Percentiles rank a stretch among this genome's conserved stretches.
Evolutionary conservation across 2,888 invertebrate species (phyloP).

Genomic region (Heliconius aoede): DNA sequence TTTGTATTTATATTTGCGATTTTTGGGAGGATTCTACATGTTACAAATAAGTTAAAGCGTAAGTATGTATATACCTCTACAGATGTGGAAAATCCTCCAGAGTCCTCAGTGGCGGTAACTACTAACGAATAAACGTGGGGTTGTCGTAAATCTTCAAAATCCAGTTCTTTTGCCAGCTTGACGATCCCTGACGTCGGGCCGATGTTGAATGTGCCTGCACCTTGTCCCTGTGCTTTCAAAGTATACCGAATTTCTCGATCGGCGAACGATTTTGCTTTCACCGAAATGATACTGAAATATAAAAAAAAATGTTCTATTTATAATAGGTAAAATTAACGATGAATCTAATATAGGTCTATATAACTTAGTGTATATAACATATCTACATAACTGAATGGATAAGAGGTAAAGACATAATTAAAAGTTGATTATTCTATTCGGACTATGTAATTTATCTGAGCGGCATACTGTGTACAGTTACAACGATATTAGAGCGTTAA

Average conservation of each 20-base stretch:
- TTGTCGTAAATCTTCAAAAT: constrained; percentile 97
- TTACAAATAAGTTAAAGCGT: too few relatives aligned
- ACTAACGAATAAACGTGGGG: constrained; percentile 96
- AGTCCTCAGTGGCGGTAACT: constrained; percentile 97
- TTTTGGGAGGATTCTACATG: too few relatives aligned
- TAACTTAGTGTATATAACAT: too few relatives aligned
- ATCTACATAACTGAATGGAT: not conserved
- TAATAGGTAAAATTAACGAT: not conserved
- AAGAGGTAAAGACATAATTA: not conserved
- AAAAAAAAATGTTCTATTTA: constrained; percentile 9
- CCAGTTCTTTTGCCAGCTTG: constrained; percentile 96
- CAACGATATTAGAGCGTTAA: too few relatives aligned
- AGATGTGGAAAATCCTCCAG: constrained; percentile 97
- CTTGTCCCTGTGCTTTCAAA: constrained; percentile 95
- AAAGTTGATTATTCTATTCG: too few relatives aligned
- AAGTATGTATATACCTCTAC: constrained; percentile 93
- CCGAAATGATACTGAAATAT: constrained; percentile 93
- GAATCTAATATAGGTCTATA: too few relatives aligned
- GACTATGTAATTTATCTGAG: too few relatives aligned
- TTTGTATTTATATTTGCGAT: not conserved
- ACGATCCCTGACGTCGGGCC: constrained; percentile 97
- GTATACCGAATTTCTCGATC: constrained; percentile 98
- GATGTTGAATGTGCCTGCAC: constrained; percentile 97
- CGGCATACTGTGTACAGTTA: too few relatives aligned
- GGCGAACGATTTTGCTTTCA: constrained; percentile 98